Evolutionary conservation across 35 echinoderm and acorn worm species (phyloP), one percentile per base, ranked within the genome.

Genomic region (Apostichopus californicus): DNA sequence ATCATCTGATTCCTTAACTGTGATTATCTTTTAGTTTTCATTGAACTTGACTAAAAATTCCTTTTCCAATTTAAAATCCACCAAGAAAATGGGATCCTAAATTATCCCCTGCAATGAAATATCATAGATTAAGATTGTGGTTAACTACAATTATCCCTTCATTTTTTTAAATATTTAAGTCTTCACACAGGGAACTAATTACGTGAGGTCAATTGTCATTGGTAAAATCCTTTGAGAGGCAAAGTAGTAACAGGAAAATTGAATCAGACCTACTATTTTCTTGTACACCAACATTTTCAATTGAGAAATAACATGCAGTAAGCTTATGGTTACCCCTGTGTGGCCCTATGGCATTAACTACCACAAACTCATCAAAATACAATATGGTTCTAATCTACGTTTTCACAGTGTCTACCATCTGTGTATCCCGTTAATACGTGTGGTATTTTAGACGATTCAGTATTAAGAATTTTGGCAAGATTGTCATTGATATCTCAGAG

Each of bases 241-340:
- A 90, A 56, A 90, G 54, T 10, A 78, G 8, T 57, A 26, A 56
- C 5, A 90, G 88, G 77, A 58, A 90, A 77, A 90, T 77, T n/a
- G 70, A 90, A 15, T 90, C 57, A 55, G 17, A 13, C 54, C 77
- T 13, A 54, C 54, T 2, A 73, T 54, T 90, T 34, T 55, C 17
- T 77, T 77, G 88, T 60, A 46, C 1, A 77, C 88, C 88, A 1
- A 90, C n/a, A 90, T 90, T 90, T 52, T 90, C 88, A 77, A 54
- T 90, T 52, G 10, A 77, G 23, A 90, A 90, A 75, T 90, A 90
- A 6, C 73, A 5, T 54, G 66, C 88, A 90, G 88, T 70, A 75
- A 90, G 73, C 55, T 90, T 90, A 23, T 90, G 88, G 73, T 90
- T 90, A 75, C 57, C 57, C 56, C n/a, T 90, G 57, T 90, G 88